Evolutionary conservation across 2,797 vertebrate species (phyloP).

Genomic region (Threskiornis aethiopicus): DNA sequence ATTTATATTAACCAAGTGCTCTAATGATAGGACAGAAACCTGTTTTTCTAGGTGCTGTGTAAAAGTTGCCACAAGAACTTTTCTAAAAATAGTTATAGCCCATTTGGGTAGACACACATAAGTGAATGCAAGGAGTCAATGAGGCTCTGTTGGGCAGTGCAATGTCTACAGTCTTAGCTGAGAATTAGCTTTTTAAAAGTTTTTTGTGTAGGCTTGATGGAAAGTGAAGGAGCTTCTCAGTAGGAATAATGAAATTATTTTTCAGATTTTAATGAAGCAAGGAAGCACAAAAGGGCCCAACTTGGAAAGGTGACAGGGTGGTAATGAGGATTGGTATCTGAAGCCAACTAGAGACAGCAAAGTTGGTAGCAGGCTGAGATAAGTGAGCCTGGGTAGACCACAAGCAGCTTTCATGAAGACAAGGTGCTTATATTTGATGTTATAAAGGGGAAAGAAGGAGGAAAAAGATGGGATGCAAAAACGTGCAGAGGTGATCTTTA

Average conservation of each 20-base stretch:
- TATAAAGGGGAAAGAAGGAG: background rate
- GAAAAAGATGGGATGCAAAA: background rate
- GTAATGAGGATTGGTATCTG: background rate
- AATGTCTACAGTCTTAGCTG: background rate
- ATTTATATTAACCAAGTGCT: background rate
- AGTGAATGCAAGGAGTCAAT: background rate
- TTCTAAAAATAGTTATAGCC: background rate
- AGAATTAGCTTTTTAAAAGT: background rate
- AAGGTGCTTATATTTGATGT: background rate
- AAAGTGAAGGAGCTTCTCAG: background rate
- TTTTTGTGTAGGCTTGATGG: background rate
- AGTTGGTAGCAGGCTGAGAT: background rate
- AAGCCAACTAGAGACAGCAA: background rate
- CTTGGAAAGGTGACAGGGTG: background rate
- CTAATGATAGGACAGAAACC: background rate
- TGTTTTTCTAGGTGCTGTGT: background rate
- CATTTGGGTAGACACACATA: rapidly evolving
- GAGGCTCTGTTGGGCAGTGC: background rate
- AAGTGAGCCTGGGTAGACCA: background rate
- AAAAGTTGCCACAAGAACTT: background rate
- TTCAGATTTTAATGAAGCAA: background rate
- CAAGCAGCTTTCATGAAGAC: background rate
- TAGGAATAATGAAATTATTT: background rate
- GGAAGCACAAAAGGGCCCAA: background rate
- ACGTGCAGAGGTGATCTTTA: background rate